Evolutionary conservation across 2,113 vertebrate species (phyloP).

Genomic region (Rhinoptilus africanus): DNA sequence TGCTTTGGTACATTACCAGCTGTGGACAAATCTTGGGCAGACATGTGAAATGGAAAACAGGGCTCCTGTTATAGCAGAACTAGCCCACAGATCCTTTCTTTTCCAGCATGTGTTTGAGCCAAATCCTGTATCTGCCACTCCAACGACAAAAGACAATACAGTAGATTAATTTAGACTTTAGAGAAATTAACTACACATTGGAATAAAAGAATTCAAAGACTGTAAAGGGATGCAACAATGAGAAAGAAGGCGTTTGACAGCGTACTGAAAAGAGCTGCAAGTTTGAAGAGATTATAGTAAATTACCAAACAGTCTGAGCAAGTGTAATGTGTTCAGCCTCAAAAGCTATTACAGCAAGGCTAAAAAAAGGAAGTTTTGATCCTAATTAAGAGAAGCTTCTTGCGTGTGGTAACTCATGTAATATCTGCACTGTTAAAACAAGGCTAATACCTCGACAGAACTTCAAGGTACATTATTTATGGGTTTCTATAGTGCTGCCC

Average conservation of each 20-base stretch:
- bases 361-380: constrained; percentile 4
- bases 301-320: not conserved
- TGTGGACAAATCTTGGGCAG: not conserved
- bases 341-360: not conserved
- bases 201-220: not conserved
- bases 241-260: not conserved
- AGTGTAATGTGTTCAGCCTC: not conserved
- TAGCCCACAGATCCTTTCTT: not conserved
- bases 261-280: not conserved
- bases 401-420: not conserved
- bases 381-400: constrained; percentile 30
- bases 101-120: not conserved
- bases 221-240: not conserved
- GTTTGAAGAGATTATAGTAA: not conserved
- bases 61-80: not conserved
- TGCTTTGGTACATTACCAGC: not conserved
- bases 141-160: fast-evolving
- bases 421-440: constrained; percentile 29
- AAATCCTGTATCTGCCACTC: not conserved
- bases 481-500: not conserved
- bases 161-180: not conserved
- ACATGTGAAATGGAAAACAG: not conserved
- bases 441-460: constrained; percentile 20
- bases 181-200: not conserved
- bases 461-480: constrained; percentile 46